Evolutionary conservation across 2,888 invertebrate genomes (phyloP).

Genomic region (Thera obeliscata): DNA sequence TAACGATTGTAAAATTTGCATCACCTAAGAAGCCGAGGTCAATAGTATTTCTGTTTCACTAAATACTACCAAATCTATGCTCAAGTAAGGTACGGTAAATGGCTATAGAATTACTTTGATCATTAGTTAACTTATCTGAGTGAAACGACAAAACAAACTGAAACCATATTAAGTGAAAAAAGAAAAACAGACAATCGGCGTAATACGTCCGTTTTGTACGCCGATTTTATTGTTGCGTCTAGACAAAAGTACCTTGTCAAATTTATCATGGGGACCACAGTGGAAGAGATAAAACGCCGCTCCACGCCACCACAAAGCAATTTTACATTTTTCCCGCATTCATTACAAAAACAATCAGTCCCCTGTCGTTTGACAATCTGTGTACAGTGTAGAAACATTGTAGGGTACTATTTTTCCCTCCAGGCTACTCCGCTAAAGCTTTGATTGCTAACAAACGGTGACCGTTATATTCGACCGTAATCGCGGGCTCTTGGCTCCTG

Average conservation of each 20-base stretch:
- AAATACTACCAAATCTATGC: too few species aligned
- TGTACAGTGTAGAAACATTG: slow-evolving; percentile 19
- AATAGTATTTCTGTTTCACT: too few species aligned
- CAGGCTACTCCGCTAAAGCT: slow-evolving; percentile 12
- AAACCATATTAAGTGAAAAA: neutral
- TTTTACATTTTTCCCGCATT: slow-evolving; percentile 33
- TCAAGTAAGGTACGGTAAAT: too few species aligned
- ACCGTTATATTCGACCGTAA: neutral
- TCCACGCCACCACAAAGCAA: slow-evolving; percentile 25
- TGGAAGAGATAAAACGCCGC: slow-evolving; percentile 21
- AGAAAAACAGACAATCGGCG: neutral
- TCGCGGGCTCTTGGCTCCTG: too few species aligned
- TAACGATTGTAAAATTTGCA: too few species aligned
- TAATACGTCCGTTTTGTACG: neutral
- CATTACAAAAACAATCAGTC: slow-evolving; percentile 37
- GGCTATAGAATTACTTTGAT: too few species aligned
- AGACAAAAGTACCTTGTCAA: slow-evolving; percentile 10
- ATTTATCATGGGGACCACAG: slow-evolving; percentile 11
- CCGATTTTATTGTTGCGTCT: neutral
- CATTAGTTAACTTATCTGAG: too few species aligned
- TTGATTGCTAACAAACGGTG: neutral
- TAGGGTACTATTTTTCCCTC: slow-evolving; percentile 9
- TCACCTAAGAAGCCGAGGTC: too few species aligned
- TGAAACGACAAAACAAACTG: too few species aligned
- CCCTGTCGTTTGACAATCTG: slow-evolving; percentile 33